These are phyloP conservation scores for Ruditapes philippinarum DNA, from an alignment of 1,140 invertebrate species.

Conservation along the genomic window DNA sequence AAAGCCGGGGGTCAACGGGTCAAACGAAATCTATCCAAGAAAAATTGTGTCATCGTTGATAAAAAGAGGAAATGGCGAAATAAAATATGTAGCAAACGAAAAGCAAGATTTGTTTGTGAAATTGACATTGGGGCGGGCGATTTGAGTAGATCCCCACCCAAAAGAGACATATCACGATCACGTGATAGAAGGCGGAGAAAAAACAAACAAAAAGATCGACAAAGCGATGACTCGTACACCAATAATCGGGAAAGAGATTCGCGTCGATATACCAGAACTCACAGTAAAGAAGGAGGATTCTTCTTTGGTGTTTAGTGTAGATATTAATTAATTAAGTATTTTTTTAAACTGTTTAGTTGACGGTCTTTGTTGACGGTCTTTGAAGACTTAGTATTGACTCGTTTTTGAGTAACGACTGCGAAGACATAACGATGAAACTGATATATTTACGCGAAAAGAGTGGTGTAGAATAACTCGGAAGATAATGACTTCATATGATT, in stretches of 20 bases:
- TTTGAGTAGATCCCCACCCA: slow-evolving; percentile 33
- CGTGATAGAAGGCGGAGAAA: neutral
- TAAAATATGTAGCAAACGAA: slow-evolving; percentile 81
- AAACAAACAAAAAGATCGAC: slow-evolving; percentile 7
- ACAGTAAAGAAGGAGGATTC: slow-evolving; percentile 8
- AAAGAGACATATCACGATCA: slow-evolving; percentile 42
- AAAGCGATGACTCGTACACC: neutral
- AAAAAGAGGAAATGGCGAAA: slow-evolving; percentile 81
- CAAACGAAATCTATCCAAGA: slow-evolving; percentile 73
- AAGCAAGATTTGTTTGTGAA: slow-evolving; percentile 82
- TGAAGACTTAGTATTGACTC: neutral
- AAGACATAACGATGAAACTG: neutral
- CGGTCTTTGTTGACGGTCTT: neutral
- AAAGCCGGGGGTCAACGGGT: slow-evolving; percentile 74
- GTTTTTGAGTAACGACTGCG: neutral
- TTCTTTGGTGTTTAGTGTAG: neutral
- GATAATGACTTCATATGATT: neutral
- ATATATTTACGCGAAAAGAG: too few relatives aligned
- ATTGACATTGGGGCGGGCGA: slow-evolving; percentile 55
- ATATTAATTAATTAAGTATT: neutral
- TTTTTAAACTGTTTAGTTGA: neutral
- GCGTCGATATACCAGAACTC: slow-evolving; percentile 37
- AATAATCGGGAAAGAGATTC: slow-evolving; percentile 20
- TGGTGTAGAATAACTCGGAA: too few relatives aligned
- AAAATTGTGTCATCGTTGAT: slow-evolving; percentile 83